Evolutionary conservation across 2,888 invertebrate genomes (phyloP).

Genomic region (Sinhomidia bicolor): DNA sequence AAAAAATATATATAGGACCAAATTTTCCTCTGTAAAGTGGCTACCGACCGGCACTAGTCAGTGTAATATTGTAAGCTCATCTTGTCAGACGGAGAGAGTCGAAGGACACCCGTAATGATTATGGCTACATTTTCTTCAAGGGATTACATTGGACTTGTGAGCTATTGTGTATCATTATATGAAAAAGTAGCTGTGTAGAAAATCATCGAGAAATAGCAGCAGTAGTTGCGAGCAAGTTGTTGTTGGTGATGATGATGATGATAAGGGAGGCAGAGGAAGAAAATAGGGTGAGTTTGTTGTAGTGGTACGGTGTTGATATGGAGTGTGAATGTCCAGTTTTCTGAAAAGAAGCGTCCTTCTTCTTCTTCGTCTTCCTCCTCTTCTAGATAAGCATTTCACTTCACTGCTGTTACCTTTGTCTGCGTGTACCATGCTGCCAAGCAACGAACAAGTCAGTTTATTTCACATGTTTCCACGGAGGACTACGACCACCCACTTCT

Average conservation of each 20-base stretch:
- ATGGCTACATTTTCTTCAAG: slow-evolving; percentile 27
- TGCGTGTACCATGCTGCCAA: too few relatives aligned
- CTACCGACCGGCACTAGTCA: neutral
- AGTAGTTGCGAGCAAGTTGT: too few relatives aligned
- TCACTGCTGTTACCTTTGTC: neutral
- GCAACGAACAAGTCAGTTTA: too few relatives aligned
- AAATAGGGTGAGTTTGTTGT: too few relatives aligned
- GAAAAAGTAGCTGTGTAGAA: neutral
- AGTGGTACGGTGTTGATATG: too few relatives aligned
- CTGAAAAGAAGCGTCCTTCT: too few relatives aligned
- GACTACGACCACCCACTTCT: neutral
- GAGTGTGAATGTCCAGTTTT: too few relatives aligned
- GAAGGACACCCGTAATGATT: slow-evolving; percentile 34
- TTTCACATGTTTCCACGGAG: too few relatives aligned
- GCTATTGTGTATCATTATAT: slow-evolving; percentile 3
- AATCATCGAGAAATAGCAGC: too few relatives aligned
- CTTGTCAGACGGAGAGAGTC: neutral
- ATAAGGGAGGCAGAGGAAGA: too few relatives aligned
- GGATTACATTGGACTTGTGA: slow-evolving; percentile 26
- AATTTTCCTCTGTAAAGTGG: neutral
- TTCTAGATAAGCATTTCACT: neutral
- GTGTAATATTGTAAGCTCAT: slow-evolving; percentile 31
- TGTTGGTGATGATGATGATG: neutral
- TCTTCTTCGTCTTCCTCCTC: too few relatives aligned
- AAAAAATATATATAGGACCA: too few relatives aligned